These are phyloP conservation scores for Arnoldichthys spilopterus DNA, from an alignment of 2,797 vertebrate genomes.

Conservation along the genomic window DNA sequence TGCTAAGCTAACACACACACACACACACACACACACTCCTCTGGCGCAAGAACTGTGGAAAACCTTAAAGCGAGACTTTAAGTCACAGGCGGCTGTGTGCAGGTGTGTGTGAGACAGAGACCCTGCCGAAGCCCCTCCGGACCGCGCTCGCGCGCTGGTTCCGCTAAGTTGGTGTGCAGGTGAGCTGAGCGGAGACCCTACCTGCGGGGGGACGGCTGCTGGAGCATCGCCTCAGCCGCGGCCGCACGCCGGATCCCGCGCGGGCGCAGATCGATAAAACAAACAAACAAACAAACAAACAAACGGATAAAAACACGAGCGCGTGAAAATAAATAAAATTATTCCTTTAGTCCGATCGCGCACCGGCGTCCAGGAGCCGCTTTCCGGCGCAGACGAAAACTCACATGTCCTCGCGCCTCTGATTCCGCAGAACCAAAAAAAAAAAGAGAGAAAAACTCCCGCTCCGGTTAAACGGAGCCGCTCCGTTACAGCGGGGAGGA, in stretches of 20 bases:
- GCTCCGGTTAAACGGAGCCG: neutral
- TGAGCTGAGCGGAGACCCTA: slow-evolving; percentile 38
- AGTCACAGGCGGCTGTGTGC: neutral
- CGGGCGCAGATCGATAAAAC: neutral
- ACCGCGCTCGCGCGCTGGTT: no score
- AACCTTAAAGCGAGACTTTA: neutral
- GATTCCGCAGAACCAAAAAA: neutral
- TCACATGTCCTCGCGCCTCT: neutral
- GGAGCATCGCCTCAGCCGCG: slow-evolving; percentile 48
- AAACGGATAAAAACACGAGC: no score
- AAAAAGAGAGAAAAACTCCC: neutral
- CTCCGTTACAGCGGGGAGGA: neutral
- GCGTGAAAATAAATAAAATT: neutral
- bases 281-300: no score
- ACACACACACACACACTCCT: neutral
- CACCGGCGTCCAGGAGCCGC: neutral
- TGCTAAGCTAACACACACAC: neutral
- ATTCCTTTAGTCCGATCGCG: slow-evolving; percentile 31
- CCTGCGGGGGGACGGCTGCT: slow-evolving; percentile 45
- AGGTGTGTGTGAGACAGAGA: no score
- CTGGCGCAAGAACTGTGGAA: neutral
- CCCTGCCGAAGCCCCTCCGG: no score
- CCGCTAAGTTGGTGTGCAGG: neutral
- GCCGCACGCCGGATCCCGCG: neutral
- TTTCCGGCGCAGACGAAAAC: slow-evolving; percentile 14